Percentiles rank a stretch among this genome's conserved stretches.
Conservation (phyloP, 1,140 invertebrate species). For the Phymorhynchus buccinoides region DNA sequence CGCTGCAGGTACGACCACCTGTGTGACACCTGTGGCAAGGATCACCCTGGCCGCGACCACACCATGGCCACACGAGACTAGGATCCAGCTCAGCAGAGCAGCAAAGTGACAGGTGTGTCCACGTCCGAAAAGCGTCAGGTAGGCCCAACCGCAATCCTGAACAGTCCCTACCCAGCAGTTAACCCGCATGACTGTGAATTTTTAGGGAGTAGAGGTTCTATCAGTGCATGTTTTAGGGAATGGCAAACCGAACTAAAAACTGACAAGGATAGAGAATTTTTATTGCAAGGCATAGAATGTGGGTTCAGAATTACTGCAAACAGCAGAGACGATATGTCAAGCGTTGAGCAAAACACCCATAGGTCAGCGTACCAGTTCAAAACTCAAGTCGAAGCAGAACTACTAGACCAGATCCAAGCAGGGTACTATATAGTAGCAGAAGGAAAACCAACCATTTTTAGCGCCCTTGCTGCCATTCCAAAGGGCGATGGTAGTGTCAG, state of each 20-base stretch:
- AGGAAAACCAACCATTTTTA: constrained; percentile 21
- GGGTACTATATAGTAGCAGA: neutral
- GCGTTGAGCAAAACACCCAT: neutral
- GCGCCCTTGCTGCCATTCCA: constrained; percentile 17
- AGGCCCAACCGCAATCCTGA: constrained; percentile 6
- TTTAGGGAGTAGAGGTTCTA: neutral
- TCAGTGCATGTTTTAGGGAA: neutral
- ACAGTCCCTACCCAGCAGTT: neutral
- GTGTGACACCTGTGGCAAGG: constrained; percentile 12
- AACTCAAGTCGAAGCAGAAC: neutral
- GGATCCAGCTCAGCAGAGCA: neutral
- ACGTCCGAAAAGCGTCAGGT: neutral
- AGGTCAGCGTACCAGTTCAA: neutral
- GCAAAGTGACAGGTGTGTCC: neutral
- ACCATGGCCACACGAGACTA: neutral
- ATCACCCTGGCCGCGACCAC: neutral
- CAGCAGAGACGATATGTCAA: neutral
- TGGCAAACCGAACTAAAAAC: neutral
- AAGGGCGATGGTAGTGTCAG: constrained; percentile 15
- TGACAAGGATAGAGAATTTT: neutral
- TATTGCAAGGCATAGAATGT: neutral
- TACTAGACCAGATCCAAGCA: neutral
- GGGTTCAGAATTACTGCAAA: constrained; percentile 1
- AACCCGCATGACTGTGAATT: neutral
- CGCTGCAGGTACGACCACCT: neutral